Conservation (phyloP, 2,888 invertebrate genomes). For the Oscheius onirici region DNA sequence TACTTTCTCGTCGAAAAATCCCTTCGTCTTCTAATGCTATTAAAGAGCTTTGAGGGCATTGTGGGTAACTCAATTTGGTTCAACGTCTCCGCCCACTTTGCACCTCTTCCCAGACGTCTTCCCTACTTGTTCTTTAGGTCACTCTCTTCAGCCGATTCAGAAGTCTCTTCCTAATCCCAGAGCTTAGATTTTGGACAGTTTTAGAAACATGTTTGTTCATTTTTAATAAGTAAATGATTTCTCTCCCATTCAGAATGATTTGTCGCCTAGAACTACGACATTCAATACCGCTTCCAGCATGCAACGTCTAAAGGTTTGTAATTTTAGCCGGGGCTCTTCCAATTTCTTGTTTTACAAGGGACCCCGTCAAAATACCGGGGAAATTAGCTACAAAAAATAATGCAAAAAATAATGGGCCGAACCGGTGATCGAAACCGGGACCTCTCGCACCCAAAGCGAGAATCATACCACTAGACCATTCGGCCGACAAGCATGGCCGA, state of each 20-base stretch:
- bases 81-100: slow-evolving; percentile 15
- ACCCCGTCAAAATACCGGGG: background rate
- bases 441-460: slow-evolving; percentile 72
- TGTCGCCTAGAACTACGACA: background rate
- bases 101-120: slow-evolving; percentile 1
- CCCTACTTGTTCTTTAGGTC: background rate
- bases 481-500: background rate
- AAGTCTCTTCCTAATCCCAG: background rate
- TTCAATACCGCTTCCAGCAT: background rate
- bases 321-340: background rate
- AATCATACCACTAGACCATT: slow-evolving; percentile 69
- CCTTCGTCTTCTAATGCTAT: slow-evolving; percentile 15
- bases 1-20: no score
- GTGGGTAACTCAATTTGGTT: slow-evolving; percentile 26
- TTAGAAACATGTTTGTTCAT: background rate
- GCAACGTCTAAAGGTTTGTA: slow-evolving; percentile 25
- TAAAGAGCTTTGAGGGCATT: slow-evolving; percentile 24
- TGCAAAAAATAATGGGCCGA: slow-evolving; percentile 28
- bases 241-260: background rate
- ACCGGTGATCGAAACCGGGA: slow-evolving; percentile 67
- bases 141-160: background rate
- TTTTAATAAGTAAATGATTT: background rate
- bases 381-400: background rate
- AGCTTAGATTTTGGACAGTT: background rate
- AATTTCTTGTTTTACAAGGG: background rate